Percentiles rank a stretch among this genome's conserved stretches.
phyloP scores from a whole-genome alignment of 1,140 invertebrate species.

The Penaeus indicus region DNA sequence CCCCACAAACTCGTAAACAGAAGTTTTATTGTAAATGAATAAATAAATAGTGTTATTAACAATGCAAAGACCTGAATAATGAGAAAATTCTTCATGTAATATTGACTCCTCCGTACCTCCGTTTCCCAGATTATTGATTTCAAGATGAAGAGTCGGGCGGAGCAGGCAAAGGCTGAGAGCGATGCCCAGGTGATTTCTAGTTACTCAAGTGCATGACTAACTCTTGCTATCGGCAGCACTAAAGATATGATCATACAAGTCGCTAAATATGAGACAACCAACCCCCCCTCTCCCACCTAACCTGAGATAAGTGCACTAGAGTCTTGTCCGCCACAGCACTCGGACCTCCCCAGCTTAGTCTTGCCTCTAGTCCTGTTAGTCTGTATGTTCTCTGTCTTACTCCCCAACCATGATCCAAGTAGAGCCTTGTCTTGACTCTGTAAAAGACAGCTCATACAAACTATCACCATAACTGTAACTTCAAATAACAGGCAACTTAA shows the following conservation, averaged over 20 bases:
- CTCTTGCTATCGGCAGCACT: slow-evolving; percentile 61
- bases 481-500: no score
- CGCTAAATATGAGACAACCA: slow-evolving; percentile 53
- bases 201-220: slow-evolving; percentile 60
- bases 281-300: slow-evolving; percentile 34
- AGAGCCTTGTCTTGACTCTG: background rate
- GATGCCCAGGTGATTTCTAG: slow-evolving; percentile 60
- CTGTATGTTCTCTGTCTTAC: background rate
- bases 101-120: slow-evolving; percentile 60
- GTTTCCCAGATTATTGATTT: slow-evolving; percentile 65
- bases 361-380: slow-evolving; percentile 41
- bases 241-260: slow-evolving; percentile 47
- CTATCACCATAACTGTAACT: no score
- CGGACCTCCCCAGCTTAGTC: slow-evolving; percentile 45
- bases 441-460: no score
- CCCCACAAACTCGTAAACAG: slow-evolving; percentile 48
- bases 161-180: slow-evolving; percentile 48
- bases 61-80: no score
- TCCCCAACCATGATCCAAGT: slow-evolving; percentile 6
- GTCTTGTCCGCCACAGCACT: slow-evolving; percentile 40
- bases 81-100: background rate
- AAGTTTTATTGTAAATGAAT: background rate
- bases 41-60: slow-evolving; percentile 31
- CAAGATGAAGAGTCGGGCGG: slow-evolving; percentile 63
- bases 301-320: no score